Conservation (phyloP, 2,113 vertebrate genomes). For the Isurus oxyrinchus region DNA sequence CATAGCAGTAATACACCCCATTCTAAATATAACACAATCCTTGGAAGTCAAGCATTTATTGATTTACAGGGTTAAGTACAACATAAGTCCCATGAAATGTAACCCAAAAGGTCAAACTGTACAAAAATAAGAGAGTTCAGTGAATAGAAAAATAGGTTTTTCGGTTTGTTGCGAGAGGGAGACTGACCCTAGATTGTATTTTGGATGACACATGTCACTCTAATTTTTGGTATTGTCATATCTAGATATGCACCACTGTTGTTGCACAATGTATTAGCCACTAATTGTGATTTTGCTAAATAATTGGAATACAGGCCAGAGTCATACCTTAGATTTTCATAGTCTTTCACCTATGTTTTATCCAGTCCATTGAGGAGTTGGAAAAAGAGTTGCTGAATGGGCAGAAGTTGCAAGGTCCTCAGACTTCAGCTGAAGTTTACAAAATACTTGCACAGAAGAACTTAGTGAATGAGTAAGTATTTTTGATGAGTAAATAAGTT, state of each 20-base stretch:
- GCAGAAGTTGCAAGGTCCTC: slow-evolving; percentile 84
- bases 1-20: background rate
- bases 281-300: background rate
- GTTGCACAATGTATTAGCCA: background rate
- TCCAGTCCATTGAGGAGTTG: slow-evolving; percentile 68
- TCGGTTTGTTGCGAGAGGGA: background rate
- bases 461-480: slow-evolving; percentile 53
- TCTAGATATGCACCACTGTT: background rate
- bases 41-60: background rate
- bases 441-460: slow-evolving; percentile 57
- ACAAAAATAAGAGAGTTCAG: background rate
- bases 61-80: background rate
- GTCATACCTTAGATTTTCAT: background rate
- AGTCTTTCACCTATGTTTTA: slow-evolving; percentile 40
- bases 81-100: background rate
- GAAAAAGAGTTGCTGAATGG: slow-evolving; percentile 80
- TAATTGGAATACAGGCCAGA: background rate
- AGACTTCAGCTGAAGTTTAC: slow-evolving; percentile 58
- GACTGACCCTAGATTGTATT: background rate
- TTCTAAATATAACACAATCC: background rate
- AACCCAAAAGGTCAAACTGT: background rate
- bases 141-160: background rate
- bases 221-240: background rate
- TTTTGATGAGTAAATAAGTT: slow-evolving; percentile 46
- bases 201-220: background rate